These are phyloP conservation scores for Pseudomyrmex dendroicus DNA, from an alignment of 1,140 invertebrate genomes.

Conservation along the genomic window DNA sequence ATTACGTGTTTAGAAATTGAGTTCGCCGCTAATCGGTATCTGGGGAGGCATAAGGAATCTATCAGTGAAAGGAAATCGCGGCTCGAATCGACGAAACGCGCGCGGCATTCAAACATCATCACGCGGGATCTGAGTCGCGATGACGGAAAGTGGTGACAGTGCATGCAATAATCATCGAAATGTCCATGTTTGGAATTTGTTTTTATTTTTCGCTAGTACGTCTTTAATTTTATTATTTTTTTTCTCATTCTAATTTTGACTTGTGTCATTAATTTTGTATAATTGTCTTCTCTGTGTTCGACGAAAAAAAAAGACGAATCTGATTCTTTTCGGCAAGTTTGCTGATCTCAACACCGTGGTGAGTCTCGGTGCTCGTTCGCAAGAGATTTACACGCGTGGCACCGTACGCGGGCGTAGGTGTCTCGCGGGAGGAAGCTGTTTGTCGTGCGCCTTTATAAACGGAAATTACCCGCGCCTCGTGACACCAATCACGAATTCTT, in stretches of 20 bases:
- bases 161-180: background rate
- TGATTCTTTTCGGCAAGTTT: background rate
- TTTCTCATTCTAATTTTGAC: background rate
- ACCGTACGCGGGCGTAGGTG: slow-evolving; percentile 62
- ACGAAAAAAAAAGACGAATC: too few relatives aligned
- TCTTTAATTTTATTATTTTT: background rate
- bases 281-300: too few relatives aligned
- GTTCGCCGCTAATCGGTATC: slow-evolving; percentile 64
- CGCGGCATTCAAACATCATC: slow-evolving; percentile 32
- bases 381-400: slow-evolving; percentile 41
- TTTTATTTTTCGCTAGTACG: too few relatives aligned
- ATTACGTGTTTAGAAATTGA: slow-evolving; percentile 66
- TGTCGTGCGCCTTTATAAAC: slow-evolving; percentile 71
- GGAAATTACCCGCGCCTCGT: slow-evolving; percentile 46
- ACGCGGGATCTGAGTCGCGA: background rate
- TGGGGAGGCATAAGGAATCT: slow-evolving; percentile 50
- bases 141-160: background rate
- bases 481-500: slow-evolving; percentile 49
- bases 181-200: background rate
- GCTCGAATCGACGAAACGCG: slow-evolving; percentile 16
- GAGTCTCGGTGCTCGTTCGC: background rate
- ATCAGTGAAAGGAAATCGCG: slow-evolving; percentile 70
- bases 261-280: too few relatives aligned
- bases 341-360: background rate
- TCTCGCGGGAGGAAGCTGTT: slow-evolving; percentile 68